phyloP scores from a whole-genome alignment of 1,140 invertebrate genomes.

The Drosophila oshimai region DNA sequence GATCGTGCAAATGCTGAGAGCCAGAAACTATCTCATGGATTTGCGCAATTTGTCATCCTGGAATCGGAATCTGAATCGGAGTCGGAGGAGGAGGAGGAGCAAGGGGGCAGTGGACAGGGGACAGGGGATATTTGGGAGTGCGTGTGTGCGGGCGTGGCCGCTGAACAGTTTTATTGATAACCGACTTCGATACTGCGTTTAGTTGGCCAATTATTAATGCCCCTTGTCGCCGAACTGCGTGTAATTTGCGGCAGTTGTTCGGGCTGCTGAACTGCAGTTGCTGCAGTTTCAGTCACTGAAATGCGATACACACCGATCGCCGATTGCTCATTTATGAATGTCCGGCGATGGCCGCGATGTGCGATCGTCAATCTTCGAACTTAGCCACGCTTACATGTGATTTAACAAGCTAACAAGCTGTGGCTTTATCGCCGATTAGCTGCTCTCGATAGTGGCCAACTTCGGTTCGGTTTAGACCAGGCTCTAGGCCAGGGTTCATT shows the following conservation, averaged over 20 bases:
- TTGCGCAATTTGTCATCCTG: conserved; percentile 80
- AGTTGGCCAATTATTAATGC: conserved; percentile 77
- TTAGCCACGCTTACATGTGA: conserved; percentile 55
- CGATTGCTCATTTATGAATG: conserved; percentile 58
- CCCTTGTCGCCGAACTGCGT: conserved; percentile 68
- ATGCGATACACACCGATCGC: conserved; percentile 48
- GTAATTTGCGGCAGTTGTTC: conserved; percentile 77
- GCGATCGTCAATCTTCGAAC: conserved; percentile 42
- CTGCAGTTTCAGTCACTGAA: too few relatives aligned
- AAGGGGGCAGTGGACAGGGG: not conserved
- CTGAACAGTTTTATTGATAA: conserved; percentile 75
- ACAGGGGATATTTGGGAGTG: conserved; percentile 32
- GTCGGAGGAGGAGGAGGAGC: not conserved
- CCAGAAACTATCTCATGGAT: conserved; percentile 79
- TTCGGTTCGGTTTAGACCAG: conserved; percentile 4
- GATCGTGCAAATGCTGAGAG: conserved; percentile 54
- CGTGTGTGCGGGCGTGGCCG: conserved; percentile 74
- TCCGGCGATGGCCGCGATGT: conserved; percentile 50
- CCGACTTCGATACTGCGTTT: conserved; percentile 63
- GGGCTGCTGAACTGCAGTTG: conserved; percentile 3
- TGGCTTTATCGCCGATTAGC: conserved; percentile 63
- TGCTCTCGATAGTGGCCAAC: conserved; percentile 38
- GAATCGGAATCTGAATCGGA: conserved; percentile 37
- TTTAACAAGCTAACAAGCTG: conserved; percentile 65
- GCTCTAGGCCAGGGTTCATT: conserved; percentile 10